Percentiles rank a stretch among this genome's conserved stretches.
These are phyloP conservation scores for Chorisops tibialis DNA, from an alignment of 2,888 invertebrate genomes.

Conservation along the genomic window DNA sequence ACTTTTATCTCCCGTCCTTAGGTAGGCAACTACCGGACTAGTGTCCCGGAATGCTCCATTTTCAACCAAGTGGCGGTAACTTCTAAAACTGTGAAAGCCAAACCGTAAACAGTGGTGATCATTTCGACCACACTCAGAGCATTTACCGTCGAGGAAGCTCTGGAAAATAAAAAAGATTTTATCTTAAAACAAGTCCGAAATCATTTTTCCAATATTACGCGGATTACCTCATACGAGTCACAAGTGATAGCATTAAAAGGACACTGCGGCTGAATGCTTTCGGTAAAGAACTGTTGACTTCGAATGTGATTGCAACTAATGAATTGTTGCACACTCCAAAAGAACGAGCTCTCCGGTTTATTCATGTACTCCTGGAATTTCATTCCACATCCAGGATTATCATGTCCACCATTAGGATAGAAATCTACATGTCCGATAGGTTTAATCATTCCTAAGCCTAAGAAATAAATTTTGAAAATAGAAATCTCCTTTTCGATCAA, in stretches of 20 bases:
- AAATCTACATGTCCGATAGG: constrained; percentile 87
- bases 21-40: constrained; percentile 62
- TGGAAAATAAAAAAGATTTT: constrained; percentile 44
- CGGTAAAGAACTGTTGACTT: constrained; percentile 77
- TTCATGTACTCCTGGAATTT: constrained; percentile 63
- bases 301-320: constrained; percentile 85
- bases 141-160: constrained; percentile 67
- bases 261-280: constrained; percentile 75
- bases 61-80: constrained; percentile 55
- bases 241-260: constrained; percentile 77
- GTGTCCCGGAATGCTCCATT: constrained; percentile 54
- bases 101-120: constrained; percentile 67
- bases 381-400: constrained; percentile 68
- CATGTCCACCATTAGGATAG: constrained; percentile 84
- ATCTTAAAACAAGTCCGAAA: neutral
- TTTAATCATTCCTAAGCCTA: constrained; percentile 75
- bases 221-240: constrained; percentile 66
- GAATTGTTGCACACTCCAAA: constrained; percentile 56
- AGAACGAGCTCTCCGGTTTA: constrained; percentile 58
- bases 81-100: constrained; percentile 60
- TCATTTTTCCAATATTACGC: neutral
- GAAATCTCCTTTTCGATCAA: neutral
- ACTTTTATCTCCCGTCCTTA: constrained; percentile 65
- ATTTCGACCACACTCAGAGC: constrained; percentile 64
- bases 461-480: constrained; percentile 7